A percentile compares a stretch with the other conserved stretches of the same genome.
Evolutionary conservation across 2,797 vertebrate species (phyloP).

Genomic region (Oreochromis mossambicus): DNA sequence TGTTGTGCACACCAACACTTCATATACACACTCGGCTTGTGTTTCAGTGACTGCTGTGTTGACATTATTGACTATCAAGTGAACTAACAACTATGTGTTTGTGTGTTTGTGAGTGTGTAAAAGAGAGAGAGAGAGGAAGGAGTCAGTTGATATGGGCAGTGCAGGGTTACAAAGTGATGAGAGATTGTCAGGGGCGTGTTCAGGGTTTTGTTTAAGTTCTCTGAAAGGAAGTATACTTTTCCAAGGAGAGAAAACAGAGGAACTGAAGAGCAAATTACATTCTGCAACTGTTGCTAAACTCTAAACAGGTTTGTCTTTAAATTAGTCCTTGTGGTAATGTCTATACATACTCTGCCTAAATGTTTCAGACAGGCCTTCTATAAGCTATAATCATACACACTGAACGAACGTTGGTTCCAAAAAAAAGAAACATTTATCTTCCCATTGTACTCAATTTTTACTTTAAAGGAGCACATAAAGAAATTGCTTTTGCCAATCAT

Average conservation of each 20-base stretch:
- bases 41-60: not conserved
- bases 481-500: not conserved
- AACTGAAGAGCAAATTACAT: not conserved
- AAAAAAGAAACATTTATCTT: not conserved
- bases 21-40: not conserved
- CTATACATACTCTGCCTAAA: not conserved
- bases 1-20: not conserved
- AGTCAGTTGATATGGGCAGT: slow-evolving; percentile 10
- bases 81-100: not conserved
- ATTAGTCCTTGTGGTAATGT: not conserved
- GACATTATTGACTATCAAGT: slow-evolving; percentile 8
- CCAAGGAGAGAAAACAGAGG: not conserved
- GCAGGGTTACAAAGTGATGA: slow-evolving; percentile 23
- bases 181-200: not conserved
- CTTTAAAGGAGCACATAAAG: not conserved
- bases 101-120: not conserved
- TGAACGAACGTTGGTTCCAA: not conserved
- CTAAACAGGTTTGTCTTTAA: not conserved
- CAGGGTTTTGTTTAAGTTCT: not conserved
- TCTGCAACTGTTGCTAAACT: not conserved
- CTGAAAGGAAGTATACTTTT: not conserved
- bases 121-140: not conserved
- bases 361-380: not conserved
- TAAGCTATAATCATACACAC: not conserved
- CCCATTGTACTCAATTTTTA: not conserved